Evolutionary conservation across 1,140 invertebrate species (phyloP).

Genomic region (Helicoverpa armigera): DNA sequence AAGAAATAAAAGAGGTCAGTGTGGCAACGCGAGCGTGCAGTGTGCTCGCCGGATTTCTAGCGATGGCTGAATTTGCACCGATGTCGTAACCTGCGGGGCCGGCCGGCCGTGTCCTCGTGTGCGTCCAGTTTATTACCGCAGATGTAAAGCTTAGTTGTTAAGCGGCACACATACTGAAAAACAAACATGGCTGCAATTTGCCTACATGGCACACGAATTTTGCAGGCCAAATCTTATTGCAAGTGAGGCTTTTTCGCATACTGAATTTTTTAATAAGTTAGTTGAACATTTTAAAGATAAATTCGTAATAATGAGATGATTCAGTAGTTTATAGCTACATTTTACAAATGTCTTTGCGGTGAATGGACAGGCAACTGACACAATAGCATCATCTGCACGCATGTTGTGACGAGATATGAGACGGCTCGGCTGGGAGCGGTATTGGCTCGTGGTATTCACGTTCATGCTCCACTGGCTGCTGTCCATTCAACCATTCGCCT

Average conservation of each 20-base stretch:
- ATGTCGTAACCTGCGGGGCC: slow-evolving; percentile 46
- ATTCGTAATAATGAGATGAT: background rate
- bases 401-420: slow-evolving; percentile 40
- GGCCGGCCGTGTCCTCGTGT: slow-evolving; percentile 35
- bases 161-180: slow-evolving; percentile 39
- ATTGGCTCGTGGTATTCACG: slow-evolving; percentile 49
- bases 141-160: slow-evolving; percentile 48
- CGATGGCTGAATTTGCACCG: slow-evolving; percentile 53
- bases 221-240: background rate
- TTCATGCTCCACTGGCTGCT: slow-evolving; percentile 42
- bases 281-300: background rate
- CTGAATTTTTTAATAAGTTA: background rate
- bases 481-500: slow-evolving; percentile 37
- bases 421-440: slow-evolving; percentile 36
- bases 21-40: slow-evolving; percentile 4
- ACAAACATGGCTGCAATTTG: slow-evolving; percentile 29
- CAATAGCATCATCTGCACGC: slow-evolving; percentile 37
- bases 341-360: slow-evolving; percentile 4
- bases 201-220: slow-evolving; percentile 17
- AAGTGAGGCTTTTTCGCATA: background rate
- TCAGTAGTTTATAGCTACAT: background rate
- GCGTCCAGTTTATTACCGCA: slow-evolving; percentile 40
- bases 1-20: slow-evolving; percentile 27
- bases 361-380: slow-evolving; percentile 3
- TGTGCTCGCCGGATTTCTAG: slow-evolving; percentile 30